A percentile compares a stretch with the other conserved stretches of the same genome.
Evolutionary conservation across 2,888 invertebrate species (phyloP).

Genomic region (Sericinus montela): DNA sequence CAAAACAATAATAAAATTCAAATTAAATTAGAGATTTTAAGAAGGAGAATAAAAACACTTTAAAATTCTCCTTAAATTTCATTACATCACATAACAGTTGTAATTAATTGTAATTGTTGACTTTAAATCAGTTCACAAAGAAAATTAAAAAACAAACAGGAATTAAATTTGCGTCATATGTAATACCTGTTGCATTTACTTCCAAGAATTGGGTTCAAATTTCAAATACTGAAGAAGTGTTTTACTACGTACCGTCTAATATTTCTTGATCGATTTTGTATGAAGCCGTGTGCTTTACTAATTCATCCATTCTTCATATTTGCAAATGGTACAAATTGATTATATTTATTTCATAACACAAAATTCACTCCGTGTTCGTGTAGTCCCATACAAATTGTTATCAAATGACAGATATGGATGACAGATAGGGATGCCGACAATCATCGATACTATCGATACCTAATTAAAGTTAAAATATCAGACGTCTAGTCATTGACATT

Average conservation of each 20-base stretch:
- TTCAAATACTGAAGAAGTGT: constrained; percentile 23
- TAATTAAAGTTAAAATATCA: too few species aligned
- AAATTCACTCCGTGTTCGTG: constrained; percentile 43
- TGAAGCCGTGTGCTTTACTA: constrained; percentile 63
- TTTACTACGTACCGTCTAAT: constrained; percentile 52
- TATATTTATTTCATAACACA: constrained; percentile 44
- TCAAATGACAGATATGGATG: constrained; percentile 19
- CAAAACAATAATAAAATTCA: too few species aligned
- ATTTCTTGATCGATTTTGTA: constrained; percentile 73
- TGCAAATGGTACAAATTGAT: constrained; percentile 46
- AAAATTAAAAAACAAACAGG: constrained; percentile 26
- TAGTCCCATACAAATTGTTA: constrained; percentile 32
- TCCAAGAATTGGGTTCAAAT: constrained; percentile 34
- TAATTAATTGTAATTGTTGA: background rate
- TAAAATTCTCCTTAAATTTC: background rate
- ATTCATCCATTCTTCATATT: constrained; percentile 79
- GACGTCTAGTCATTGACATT: too few species aligned
- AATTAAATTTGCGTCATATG: constrained; percentile 45
- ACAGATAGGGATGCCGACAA: constrained; percentile 21
- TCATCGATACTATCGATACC: constrained; percentile 18
- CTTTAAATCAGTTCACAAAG: background rate
- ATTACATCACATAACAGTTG: constrained; percentile 8
- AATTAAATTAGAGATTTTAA: too few species aligned
- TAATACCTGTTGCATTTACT: constrained; percentile 41
- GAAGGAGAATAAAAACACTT: too few species aligned